phyloP scores from a whole-genome alignment of 2,797 vertebrate species.

The Notolepis coatsorum region DNA sequence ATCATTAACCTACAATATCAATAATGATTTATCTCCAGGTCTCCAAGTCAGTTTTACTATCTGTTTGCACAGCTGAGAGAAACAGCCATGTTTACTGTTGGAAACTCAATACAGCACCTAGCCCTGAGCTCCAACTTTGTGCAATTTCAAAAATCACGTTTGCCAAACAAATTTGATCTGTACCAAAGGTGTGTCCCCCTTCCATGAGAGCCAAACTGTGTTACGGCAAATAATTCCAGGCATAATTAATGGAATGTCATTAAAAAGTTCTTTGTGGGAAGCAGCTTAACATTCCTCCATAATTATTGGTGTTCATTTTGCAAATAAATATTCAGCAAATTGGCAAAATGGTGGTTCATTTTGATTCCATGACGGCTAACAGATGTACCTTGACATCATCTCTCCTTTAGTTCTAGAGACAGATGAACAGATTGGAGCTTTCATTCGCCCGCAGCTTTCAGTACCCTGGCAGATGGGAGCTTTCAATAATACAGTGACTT shows the following conservation, averaged over 20 bases:
- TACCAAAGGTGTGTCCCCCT: slow-evolving; percentile 27
- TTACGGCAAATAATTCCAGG: slow-evolving; percentile 33
- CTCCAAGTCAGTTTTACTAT: slow-evolving; percentile 50
- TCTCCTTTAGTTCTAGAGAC: slow-evolving; percentile 19
- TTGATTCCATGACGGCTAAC: slow-evolving; percentile 40
- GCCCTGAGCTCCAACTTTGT: slow-evolving; percentile 27
- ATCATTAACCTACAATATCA: slow-evolving; percentile 45
- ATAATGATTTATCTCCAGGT: slow-evolving; percentile 45
- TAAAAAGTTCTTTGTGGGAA: slow-evolving; percentile 53
- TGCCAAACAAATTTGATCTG: slow-evolving; percentile 48
- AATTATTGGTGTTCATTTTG: slow-evolving; percentile 44
- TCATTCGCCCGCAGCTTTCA: slow-evolving; percentile 39
- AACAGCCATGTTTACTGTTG: slow-evolving; percentile 39
- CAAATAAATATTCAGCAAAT: slow-evolving; percentile 63
- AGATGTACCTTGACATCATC: slow-evolving; percentile 58
- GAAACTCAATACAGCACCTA: slow-evolving; percentile 45
- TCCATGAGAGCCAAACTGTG: slow-evolving; percentile 28
- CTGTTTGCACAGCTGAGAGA: slow-evolving; percentile 67
- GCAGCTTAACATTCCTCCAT: slow-evolving; percentile 45
- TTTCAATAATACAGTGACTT: slow-evolving; percentile 71
- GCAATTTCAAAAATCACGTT: slow-evolving; percentile 40
- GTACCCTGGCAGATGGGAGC: slow-evolving; percentile 66
- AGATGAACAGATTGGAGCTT: slow-evolving; percentile 45
- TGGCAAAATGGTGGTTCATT: slow-evolving; percentile 38
- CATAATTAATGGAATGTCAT: slow-evolving; percentile 58